Percentiles rank a stretch among this genome's conserved stretches.
These are phyloP conservation scores for Nesoenas mayeri DNA, from an alignment of 2,113 vertebrate genomes.

Conservation along the genomic window DNA sequence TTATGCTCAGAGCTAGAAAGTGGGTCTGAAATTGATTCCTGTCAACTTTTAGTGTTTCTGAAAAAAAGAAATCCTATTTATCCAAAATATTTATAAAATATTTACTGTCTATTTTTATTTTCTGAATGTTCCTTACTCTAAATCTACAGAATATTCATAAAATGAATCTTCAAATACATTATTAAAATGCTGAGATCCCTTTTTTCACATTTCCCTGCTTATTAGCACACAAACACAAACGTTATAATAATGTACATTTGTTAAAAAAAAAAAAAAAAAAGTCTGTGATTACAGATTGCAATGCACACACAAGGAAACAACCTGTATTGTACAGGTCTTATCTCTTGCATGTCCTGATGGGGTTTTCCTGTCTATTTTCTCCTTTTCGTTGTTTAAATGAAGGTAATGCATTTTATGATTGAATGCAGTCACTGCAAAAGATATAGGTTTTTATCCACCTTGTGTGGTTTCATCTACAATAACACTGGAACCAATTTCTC, in stretches of 20 bases:
- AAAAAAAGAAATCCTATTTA: not conserved
- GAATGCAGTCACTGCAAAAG: not conserved
- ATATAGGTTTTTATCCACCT: rapidly evolving
- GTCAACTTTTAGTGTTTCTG: not conserved
- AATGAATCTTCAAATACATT: not conserved
- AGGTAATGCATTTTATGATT: not conserved
- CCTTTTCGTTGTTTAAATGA: not conserved
- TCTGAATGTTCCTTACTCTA: not conserved
- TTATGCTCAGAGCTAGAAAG: not conserved
- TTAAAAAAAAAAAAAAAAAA: not conserved
- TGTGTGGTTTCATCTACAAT: not conserved
- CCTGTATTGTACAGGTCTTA: not conserved
- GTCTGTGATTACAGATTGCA: not conserved
- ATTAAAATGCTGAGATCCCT: not conserved
- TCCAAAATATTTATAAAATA: not conserved
- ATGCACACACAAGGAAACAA: not conserved
- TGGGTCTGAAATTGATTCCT: not conserved
- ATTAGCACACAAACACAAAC: not conserved
- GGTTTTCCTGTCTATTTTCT: not conserved
- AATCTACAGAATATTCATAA: not conserved
- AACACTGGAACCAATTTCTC: not conserved
- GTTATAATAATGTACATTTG: not conserved
- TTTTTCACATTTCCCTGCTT: not conserved
- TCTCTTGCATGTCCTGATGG: not conserved
- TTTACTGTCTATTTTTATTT: not conserved